phyloP scores from a whole-genome alignment of 2,888 invertebrate species.

The Hemistola chrysoprasaria region DNA sequence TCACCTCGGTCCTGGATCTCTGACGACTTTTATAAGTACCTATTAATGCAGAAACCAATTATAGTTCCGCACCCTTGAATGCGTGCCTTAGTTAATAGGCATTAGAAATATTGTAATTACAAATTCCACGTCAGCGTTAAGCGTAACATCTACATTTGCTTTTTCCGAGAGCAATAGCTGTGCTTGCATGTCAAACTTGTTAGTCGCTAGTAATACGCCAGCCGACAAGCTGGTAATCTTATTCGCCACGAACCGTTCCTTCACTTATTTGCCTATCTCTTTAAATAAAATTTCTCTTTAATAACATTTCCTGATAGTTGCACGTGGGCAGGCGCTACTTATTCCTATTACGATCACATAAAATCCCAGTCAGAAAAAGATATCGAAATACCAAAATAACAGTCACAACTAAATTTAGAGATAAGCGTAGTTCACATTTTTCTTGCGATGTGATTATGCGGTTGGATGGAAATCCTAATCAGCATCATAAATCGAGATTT shows the following conservation, averaged over 20 bases:
- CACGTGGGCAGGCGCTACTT: slow-evolving; percentile 16
- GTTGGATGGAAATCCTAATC: slow-evolving; percentile 35
- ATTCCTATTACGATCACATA: slow-evolving; percentile 13
- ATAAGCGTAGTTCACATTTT: slow-evolving; percentile 27
- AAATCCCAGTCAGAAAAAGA: slow-evolving; percentile 10
- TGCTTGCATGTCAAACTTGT: slow-evolving; percentile 18
- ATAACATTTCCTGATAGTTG: slow-evolving; percentile 14
- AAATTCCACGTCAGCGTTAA: slow-evolving; percentile 18
- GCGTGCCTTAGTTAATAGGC: neutral
- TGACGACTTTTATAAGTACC: too few species aligned
- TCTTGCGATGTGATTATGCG: slow-evolving; percentile 13
- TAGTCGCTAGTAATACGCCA: slow-evolving; percentile 13
- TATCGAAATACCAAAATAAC: slow-evolving; percentile 7
- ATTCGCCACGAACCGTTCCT: slow-evolving; percentile 23
- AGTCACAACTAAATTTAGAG: slow-evolving; percentile 11
- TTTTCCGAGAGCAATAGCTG: neutral
- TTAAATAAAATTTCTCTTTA: slow-evolving; percentile 19
- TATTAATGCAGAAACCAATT: too few species aligned
- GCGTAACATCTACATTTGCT: slow-evolving; percentile 14
- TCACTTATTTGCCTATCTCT: slow-evolving; percentile 12
- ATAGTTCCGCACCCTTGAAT: too few species aligned
- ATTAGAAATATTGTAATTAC: slow-evolving; percentile 12
- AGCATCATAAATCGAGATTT: slow-evolving; percentile 35
- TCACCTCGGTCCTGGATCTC: too few species aligned
- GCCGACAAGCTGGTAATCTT: slow-evolving; percentile 33